Base-by-base conservation (phyloP, 2,113 vertebrate genomes). In the Gulo gulo region DNA sequence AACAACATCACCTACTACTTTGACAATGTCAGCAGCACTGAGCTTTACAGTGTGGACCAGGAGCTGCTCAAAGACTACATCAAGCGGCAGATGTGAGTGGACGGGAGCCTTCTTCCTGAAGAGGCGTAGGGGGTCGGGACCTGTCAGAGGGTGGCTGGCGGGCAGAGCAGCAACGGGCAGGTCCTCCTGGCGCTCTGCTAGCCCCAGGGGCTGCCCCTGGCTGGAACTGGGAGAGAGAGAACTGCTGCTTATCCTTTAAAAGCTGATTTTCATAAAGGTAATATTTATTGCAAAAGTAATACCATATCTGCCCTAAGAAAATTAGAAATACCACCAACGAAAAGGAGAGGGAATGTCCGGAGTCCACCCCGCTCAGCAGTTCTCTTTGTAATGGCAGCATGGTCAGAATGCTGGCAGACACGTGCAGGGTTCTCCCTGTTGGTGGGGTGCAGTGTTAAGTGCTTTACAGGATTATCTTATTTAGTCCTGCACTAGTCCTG, bases 51-150 rank as follows among this genome's bases (percentile, higher is more conserved):
- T 0, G 99, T 99, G 83, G 99, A 99, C 97, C 99, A 99, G 98
- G 99, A 99, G 95, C 99, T 99, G 97, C 99, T 99, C 73, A 99
- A 99, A 97, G 99, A 99, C 98, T 99, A 99, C 98, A 99, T 99
- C 99, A 99, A 99, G 98, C 99, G 99, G 61, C 99, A 99, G 98
- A 99, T 99, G 99, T 99, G 98, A 99, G 99, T 98, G 79, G 1
- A 7, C 1, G 1, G 92, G 52, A 34, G 23, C 3, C 24, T 82
- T 42, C 63, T 81, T 83, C 74, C 20, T 29, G 8, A 52, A 73
- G 29, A 29, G 1, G 10, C 26, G 7, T 10, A 34, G 14, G 16
- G 39, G 86, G 15, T 14, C 52, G n/a, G n/a, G 16, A 34, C 47
- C 34, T 6, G 15, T 84, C 59, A 6, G 29, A 24, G 23, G 55